Percentiles rank a stretch among this genome's conserved stretches.
Evolutionary conservation across 2,888 invertebrate species (phyloP).

Genomic region (Eristalis tenax): DNA sequence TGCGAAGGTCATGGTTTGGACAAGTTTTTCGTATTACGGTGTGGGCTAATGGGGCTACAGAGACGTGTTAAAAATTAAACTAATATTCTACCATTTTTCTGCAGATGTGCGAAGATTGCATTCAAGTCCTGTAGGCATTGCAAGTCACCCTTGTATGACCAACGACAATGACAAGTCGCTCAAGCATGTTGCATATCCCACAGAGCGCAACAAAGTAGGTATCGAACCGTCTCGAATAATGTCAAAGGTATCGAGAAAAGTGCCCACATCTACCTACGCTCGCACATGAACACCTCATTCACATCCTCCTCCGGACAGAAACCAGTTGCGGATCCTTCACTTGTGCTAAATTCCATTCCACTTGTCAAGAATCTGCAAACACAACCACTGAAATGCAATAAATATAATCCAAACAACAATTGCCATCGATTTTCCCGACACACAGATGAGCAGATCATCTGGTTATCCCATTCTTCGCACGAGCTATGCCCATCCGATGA

Average conservation of each 20-base stretch:
- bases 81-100: too few species aligned
- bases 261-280: neutral
- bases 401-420: constrained; percentile 7
- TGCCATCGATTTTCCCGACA: constrained; percentile 9
- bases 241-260: neutral
- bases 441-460: constrained; percentile 16
- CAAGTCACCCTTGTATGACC: neutral
- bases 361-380: neutral
- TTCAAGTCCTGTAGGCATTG: too few species aligned
- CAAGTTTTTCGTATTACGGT: too few species aligned
- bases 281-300: neutral
- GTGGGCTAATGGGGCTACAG: too few species aligned
- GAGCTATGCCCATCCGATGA: neutral
- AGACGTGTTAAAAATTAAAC: too few species aligned
- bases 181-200: neutral
- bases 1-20: too few species aligned
- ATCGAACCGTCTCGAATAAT: neutral
- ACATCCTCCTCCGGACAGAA: neutral
- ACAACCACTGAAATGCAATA: neutral
- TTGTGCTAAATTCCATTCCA: neutral
- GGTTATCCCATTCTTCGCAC: constrained; percentile 9
- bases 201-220: neutral
- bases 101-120: too few species aligned
- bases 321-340: neutral
- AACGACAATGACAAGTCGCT: neutral